phyloP scores from a whole-genome alignment of 2,888 invertebrate genomes.

The Sesia apiformis region DNA sequence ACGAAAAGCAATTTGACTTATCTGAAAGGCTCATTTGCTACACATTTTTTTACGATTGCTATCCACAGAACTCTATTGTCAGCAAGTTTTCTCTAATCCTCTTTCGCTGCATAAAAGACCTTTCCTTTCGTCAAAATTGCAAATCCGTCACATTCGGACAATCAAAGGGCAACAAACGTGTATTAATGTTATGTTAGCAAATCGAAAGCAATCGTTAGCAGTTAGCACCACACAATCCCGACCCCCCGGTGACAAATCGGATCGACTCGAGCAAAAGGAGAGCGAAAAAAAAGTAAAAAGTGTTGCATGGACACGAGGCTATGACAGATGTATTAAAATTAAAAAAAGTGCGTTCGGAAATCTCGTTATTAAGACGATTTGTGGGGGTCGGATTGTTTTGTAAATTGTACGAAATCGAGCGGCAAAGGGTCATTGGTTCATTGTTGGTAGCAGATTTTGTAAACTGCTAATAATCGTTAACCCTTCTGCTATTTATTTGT shows the following conservation, averaged over 20 bases:
- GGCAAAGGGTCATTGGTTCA: slow-evolving; percentile 26
- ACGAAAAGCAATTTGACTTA: too few species aligned
- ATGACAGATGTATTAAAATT: slow-evolving; percentile 50
- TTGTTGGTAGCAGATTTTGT: slow-evolving; percentile 5
- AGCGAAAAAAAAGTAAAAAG: slow-evolving; percentile 21
- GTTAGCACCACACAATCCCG: slow-evolving; percentile 29
- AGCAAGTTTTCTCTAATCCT: slow-evolving; percentile 19
- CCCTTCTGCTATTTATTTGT: too few species aligned
- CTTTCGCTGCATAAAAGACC: slow-evolving; percentile 43
- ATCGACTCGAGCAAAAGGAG: slow-evolving; percentile 49
- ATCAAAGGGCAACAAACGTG: slow-evolving; percentile 51
- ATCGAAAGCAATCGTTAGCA: slow-evolving; percentile 55
- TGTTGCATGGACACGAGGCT: slow-evolving; percentile 56
- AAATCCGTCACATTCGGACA: slow-evolving; percentile 65
- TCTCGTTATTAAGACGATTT: slow-evolving; percentile 46
- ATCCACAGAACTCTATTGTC: slow-evolving; percentile 25
- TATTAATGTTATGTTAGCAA: slow-evolving; percentile 37
- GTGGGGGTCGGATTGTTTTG: slow-evolving; percentile 37
- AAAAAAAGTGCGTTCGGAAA: slow-evolving; percentile 42
- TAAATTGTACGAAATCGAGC: slow-evolving; percentile 38
- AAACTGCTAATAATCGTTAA: background rate
- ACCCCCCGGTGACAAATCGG: slow-evolving; percentile 63
- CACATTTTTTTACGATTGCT: slow-evolving; percentile 19
- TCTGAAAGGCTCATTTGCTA: background rate
- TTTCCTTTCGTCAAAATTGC: slow-evolving; percentile 38